phyloP scores from a whole-genome alignment of 1,140 invertebrate genomes.

The Sycobia sp. region DNA sequence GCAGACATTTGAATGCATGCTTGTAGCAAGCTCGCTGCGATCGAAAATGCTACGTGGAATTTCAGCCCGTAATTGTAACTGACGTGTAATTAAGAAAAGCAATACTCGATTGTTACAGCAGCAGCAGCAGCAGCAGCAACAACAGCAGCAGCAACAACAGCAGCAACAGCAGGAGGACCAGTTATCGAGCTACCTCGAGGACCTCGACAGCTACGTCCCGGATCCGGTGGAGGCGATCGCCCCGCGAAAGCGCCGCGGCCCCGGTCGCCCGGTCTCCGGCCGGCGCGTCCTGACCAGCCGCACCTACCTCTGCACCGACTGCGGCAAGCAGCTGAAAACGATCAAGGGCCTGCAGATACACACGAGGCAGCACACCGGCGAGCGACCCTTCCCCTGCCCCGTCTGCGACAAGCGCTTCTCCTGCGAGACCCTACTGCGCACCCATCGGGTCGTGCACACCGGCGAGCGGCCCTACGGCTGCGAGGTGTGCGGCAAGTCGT shows the following conservation, averaged over 20 bases:
- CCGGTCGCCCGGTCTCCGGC: constrained; percentile 16
- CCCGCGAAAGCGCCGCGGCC: not conserved
- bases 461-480: constrained; percentile 72
- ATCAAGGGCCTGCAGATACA: constrained; percentile 66
- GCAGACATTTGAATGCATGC: too few relatives aligned
- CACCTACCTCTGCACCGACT: constrained; percentile 50
- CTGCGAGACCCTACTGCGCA: constrained; percentile 67
- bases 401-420: constrained; percentile 71
- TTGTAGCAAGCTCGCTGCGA: too few relatives aligned
- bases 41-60: too few relatives aligned
- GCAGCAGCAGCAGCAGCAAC: too few relatives aligned
- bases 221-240: not conserved
- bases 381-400: constrained; percentile 65
- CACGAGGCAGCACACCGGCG: constrained; percentile 61
- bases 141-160: too few relatives aligned
- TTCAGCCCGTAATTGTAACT: too few relatives aligned
- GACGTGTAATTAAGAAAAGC: too few relatives aligned
- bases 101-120: too few relatives aligned
- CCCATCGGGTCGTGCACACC: constrained; percentile 69
- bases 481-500: constrained; percentile 74
- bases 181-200: constrained; percentile 3
- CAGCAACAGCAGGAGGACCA: too few relatives aligned
- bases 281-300: not conserved
- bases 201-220: not conserved
- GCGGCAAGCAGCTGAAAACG: constrained; percentile 50